Conservation (phyloP, 2,888 invertebrate species). For the Drosophila ochracea region DNA sequence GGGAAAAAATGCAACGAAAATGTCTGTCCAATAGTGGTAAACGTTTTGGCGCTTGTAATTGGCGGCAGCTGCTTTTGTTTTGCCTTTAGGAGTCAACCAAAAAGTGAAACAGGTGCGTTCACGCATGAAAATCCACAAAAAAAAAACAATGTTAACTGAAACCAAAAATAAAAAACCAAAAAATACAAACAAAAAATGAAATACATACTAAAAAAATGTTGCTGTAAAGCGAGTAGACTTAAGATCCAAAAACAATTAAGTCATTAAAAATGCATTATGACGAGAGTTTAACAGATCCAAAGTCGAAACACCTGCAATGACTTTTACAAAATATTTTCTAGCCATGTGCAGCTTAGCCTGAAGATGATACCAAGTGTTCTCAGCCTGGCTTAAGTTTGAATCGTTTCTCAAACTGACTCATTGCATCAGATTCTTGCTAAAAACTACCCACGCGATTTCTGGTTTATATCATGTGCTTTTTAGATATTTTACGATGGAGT, state of each 20-base stretch:
- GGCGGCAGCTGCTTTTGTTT: constrained; percentile 77
- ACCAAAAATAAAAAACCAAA: constrained; percentile 5
- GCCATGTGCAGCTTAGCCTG: constrained; percentile 24
- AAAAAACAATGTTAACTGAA: constrained; percentile 26
- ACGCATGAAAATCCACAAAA: constrained; percentile 43
- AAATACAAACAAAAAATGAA: neutral
- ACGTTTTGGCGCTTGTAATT: constrained; percentile 76
- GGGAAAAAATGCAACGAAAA: constrained; percentile 58
- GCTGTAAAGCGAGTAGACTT: constrained; percentile 15
- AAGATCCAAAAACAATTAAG: constrained; percentile 24
- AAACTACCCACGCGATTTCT: constrained; percentile 58
- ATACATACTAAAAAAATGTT: constrained; percentile 28
- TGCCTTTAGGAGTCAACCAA: constrained; percentile 54
- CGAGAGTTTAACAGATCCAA: constrained; percentile 35
- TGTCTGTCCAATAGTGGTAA: constrained; percentile 56
- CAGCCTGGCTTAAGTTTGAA: neutral
- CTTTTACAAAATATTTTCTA: constrained; percentile 52
- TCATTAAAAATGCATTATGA: constrained; percentile 73
- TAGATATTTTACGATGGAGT: constrained; percentile 38
- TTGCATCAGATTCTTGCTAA: constrained; percentile 52
- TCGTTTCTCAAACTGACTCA: constrained; percentile 30
- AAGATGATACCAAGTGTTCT: constrained; percentile 35
- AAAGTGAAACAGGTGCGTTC: constrained; percentile 72
- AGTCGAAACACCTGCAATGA: constrained; percentile 73
- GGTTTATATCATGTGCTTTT: constrained; percentile 62